Conservation (phyloP, 1,140 invertebrate species). For the Formica selysi region DNA sequence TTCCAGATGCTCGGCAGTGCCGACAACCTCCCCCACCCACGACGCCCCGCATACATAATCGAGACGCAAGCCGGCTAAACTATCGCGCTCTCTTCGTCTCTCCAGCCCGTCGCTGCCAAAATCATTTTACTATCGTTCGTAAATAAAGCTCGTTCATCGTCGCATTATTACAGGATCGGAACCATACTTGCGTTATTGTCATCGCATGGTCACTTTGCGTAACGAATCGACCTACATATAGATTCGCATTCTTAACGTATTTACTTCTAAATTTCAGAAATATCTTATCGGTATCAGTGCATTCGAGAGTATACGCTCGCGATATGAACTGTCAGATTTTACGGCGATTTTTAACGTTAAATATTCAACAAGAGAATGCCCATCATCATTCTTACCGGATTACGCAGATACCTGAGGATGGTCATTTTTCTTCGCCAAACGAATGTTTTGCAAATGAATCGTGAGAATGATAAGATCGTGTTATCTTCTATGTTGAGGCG, state of each 20-base stretch:
- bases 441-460: background rate
- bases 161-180: background rate
- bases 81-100: slow-evolving; percentile 4
- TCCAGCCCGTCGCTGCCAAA: slow-evolving; percentile 3
- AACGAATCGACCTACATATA: slow-evolving; percentile 7
- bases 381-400: too few relatives aligned
- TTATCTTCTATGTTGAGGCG: too few relatives aligned
- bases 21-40: slow-evolving; percentile 72
- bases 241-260: background rate
- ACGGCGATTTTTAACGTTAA: background rate
- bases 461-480: background rate
- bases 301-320: too few relatives aligned
- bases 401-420: too few relatives aligned
- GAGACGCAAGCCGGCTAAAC: slow-evolving; percentile 63
- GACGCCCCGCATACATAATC: slow-evolving; percentile 63
- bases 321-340: background rate
- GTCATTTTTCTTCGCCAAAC: background rate
- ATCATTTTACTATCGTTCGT: slow-evolving; percentile 56
- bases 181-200: background rate
- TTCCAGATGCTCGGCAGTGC: slow-evolving; percentile 76
- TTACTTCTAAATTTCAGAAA: slow-evolving; percentile 8
- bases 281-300: background rate
- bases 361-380: background rate
- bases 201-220: background rate
- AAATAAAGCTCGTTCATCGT: slow-evolving; percentile 5